A percentile compares a stretch with the other conserved stretches of the same genome.
These are phyloP conservation scores for Potorous gilbertii DNA, from an alignment of 2,797 vertebrate genomes.

Conservation along the genomic window DNA sequence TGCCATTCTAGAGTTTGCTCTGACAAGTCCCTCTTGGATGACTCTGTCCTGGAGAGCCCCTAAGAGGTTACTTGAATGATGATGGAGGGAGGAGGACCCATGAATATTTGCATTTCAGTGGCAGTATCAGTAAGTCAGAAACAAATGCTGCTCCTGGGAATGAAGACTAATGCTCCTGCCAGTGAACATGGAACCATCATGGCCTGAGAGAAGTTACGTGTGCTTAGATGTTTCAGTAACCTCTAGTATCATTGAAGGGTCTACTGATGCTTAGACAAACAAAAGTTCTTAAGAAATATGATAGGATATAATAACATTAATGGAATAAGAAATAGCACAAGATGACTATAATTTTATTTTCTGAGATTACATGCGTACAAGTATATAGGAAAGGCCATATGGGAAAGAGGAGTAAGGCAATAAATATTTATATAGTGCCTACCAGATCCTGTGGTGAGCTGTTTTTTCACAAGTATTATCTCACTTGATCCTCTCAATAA, in stretches of 20 bases:
- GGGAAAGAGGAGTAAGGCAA: not conserved
- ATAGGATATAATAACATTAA: too few relatives aligned
- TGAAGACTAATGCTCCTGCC: not conserved
- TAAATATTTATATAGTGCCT: not conserved
- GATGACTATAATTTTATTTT: not conserved
- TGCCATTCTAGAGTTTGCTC: not conserved
- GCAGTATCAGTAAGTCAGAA: not conserved
- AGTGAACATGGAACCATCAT: not conserved
- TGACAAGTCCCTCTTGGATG: not conserved
- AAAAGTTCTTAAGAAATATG: too few relatives aligned
- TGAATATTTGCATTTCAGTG: not conserved
- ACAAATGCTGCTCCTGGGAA: not conserved
- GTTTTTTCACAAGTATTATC: not conserved
- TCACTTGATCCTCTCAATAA: not conserved
- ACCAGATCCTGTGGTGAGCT: not conserved
- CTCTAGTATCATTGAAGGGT: not conserved
- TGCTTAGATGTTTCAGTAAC: not conserved
- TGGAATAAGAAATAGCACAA: too few relatives aligned
- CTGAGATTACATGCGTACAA: not conserved
- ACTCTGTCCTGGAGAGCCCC: not conserved
- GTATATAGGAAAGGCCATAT: rapidly evolving
- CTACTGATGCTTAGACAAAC: too few relatives aligned
- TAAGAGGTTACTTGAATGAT: not conserved
- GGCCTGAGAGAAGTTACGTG: not conserved
- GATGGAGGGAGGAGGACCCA: not conserved